phyloP scores from a whole-genome alignment of 2,113 vertebrate species.

The Pipra filicauda region DNA sequence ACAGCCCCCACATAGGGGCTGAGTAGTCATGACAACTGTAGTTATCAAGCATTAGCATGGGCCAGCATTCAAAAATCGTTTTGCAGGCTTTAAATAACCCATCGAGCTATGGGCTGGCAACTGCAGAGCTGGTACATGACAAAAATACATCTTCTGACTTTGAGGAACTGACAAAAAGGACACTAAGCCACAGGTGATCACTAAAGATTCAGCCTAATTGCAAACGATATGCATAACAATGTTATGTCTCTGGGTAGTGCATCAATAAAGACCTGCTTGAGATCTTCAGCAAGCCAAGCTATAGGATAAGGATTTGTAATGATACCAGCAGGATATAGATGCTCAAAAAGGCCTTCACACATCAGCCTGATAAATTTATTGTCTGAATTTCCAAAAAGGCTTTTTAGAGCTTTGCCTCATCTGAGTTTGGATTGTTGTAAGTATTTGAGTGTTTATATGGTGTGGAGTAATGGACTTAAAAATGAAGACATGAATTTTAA shows the following conservation, averaged over 20 bases:
- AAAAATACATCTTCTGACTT: conserved; percentile 17
- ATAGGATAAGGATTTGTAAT: neutral
- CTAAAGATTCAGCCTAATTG: neutral
- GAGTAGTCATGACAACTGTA: conserved; percentile 11
- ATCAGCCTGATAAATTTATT: neutral
- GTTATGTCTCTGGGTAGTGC: neutral
- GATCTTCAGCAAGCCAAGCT: neutral
- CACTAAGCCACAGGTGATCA: neutral
- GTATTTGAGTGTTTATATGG: neutral
- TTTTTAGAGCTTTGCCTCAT: neutral
- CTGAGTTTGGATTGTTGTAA: neutral
- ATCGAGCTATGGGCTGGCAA: neutral
- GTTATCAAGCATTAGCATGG: neutral
- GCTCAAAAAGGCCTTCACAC: neutral
- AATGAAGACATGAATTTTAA: neutral
- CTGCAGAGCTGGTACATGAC: neutral
- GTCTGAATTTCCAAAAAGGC: neutral
- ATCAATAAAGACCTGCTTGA: conserved; percentile 8
- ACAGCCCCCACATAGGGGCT: neutral
- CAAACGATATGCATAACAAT: neutral
- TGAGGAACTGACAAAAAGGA: neutral
- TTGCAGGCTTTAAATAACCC: neutral
- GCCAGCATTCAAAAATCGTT: neutral
- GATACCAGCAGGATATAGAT: neutral
- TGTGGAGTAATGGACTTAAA: neutral